Percentiles rank a stretch among this genome's conserved stretches.
Conservation (phyloP, 2,888 invertebrate genomes). For the Paralinhomoeus sp. region DNA sequence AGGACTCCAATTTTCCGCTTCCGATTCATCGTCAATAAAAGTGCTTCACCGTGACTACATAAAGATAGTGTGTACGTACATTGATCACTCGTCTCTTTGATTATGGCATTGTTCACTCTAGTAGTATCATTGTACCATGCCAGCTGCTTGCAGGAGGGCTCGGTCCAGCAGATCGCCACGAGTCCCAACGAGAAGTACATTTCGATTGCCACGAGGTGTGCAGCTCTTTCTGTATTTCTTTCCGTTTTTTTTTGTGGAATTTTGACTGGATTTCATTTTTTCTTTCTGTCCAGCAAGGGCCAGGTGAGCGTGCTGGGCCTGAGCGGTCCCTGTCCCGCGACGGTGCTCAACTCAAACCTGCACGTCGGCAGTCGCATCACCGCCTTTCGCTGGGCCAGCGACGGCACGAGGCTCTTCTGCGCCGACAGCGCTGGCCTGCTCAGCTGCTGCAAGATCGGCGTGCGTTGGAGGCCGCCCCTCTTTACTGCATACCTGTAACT, state of each 20-base stretch:
- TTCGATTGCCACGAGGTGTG: conserved; percentile 19
- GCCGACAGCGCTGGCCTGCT: conserved; percentile 22
- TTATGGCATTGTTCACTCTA: neutral
- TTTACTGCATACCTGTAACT: no score
- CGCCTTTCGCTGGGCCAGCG: conserved; percentile 16
- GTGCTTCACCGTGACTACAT: no score
- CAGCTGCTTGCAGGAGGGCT: conserved; percentile 18
- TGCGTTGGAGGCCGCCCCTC: no score
- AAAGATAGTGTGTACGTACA: no score
- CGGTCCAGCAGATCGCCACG: conserved; percentile 12
- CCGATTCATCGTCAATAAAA: no score
- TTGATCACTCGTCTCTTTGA: no score
- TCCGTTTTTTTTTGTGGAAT: neutral
- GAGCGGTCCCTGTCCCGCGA: neutral
- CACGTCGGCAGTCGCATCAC: conserved; percentile 13
- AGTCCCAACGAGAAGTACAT: conserved; percentile 19
- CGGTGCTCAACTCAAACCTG: neutral
- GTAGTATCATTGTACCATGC: no score
- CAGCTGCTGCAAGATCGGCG: conserved; percentile 5
- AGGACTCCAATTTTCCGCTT: no score
- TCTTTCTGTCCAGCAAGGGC: conserved; percentile 12
- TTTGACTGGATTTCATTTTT: no score
- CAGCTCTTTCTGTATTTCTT: neutral
- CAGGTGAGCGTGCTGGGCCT: conserved; percentile 14
- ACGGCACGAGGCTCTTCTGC: conserved; percentile 14